These are phyloP conservation scores for Rhizoglyphus robini DNA, from an alignment of 1,140 invertebrate genomes.

Conservation along the genomic window DNA sequence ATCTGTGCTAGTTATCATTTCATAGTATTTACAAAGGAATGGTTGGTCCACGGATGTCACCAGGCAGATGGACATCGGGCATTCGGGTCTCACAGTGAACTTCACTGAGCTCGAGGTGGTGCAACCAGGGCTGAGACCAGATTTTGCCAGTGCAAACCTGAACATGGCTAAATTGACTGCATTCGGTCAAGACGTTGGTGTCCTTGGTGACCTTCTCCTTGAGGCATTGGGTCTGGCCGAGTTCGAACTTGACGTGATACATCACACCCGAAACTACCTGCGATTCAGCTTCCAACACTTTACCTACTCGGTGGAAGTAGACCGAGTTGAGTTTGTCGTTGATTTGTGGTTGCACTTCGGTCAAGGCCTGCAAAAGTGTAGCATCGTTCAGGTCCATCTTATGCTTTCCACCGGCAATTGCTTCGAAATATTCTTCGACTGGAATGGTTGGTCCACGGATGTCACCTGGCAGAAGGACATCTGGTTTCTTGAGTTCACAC, in stretches of 20 bases:
- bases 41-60: too few relatives aligned
- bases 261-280: conserved; percentile 3
- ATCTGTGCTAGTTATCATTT: too few relatives aligned
- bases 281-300: background rate
- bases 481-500: background rate
- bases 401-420: background rate
- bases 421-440: too few relatives aligned
- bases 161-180: background rate
- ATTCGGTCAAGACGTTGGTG: background rate
- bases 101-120: background rate
- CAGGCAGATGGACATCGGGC: too few relatives aligned
- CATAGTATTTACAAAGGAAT: too few relatives aligned
- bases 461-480: too few relatives aligned
- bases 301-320: background rate
- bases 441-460: too few relatives aligned
- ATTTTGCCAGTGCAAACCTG: background rate
- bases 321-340: background rate
- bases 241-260: conserved; percentile 10
- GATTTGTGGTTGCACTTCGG: background rate
- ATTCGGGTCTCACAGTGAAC: too few relatives aligned
- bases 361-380: background rate
- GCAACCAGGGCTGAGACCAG: background rate
- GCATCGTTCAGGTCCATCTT: background rate
- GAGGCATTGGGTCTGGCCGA: background rate
- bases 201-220: background rate